Percentiles rank a stretch among this genome's conserved stretches.
Evolutionary conservation across 2,888 invertebrate species (phyloP).

Genomic region (Temnothorax ravouxi): DNA sequence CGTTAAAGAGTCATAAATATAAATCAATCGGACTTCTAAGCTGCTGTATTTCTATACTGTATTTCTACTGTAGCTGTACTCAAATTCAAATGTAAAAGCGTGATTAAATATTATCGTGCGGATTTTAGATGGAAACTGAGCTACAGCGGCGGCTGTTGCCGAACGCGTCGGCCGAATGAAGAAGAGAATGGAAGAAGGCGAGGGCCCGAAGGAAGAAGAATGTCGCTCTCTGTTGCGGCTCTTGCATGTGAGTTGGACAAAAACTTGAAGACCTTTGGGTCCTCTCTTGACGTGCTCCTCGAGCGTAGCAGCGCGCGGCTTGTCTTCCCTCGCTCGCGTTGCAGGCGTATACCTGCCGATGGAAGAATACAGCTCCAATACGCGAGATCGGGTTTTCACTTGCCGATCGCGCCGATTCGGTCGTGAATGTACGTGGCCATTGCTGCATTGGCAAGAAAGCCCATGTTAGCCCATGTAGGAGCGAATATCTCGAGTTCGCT

Average conservation of each 20-base stretch:
- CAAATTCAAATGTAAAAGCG: neutral
- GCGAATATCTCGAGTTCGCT: constrained; percentile 16
- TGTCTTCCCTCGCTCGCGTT: constrained; percentile 34
- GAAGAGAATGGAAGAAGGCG: constrained; percentile 44
- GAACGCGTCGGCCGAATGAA: constrained; percentile 36
- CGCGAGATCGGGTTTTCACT: constrained; percentile 27
- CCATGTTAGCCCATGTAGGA: neutral
- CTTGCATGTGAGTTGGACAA: constrained; percentile 68
- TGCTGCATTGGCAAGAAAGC: neutral
- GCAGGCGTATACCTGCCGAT: constrained; percentile 13
- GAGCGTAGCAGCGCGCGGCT: constrained; percentile 29
- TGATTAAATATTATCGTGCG: constrained; percentile 9
- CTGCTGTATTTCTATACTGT: neutral
- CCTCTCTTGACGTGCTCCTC: constrained; percentile 62
- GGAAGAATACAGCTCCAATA: constrained; percentile 3
- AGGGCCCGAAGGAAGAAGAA: constrained; percentile 70
- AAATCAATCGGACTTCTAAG: neutral
- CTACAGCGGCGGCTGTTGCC: constrained; percentile 4
- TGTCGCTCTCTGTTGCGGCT: constrained; percentile 72
- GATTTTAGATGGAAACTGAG: constrained; percentile 36
- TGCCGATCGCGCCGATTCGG: neutral
- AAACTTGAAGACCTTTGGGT: constrained; percentile 78
- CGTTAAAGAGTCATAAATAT: neutral
- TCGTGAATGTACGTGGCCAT: neutral
- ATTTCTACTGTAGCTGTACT: neutral